Conservation (phyloP, 2,113 vertebrate genomes). For the Ammodytes dubius region DNA sequence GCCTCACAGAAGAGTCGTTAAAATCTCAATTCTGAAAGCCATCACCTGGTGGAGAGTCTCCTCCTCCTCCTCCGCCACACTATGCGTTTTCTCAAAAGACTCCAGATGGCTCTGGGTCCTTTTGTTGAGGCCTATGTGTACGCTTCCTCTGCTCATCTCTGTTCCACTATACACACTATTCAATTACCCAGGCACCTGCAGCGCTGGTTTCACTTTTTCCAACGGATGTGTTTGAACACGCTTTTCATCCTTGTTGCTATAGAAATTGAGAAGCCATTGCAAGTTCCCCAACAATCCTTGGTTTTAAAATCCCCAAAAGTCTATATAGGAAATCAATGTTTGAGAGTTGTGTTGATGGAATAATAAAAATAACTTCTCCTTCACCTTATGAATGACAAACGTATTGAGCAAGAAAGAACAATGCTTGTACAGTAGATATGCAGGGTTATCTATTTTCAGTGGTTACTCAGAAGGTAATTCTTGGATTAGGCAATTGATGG, state of each 20-base stretch:
- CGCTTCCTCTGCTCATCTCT: slow-evolving; percentile 62
- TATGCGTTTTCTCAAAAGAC: slow-evolving; percentile 70
- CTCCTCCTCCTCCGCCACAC: slow-evolving; percentile 27
- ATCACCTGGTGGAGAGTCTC: slow-evolving; percentile 60
- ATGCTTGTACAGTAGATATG: background rate
- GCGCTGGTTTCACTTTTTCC: slow-evolving; percentile 47
- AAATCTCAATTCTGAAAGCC: slow-evolving; percentile 49
- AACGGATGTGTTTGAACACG: slow-evolving; percentile 44
- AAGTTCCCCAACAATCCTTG: background rate
- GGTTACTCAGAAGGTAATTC: slow-evolving; percentile 54
- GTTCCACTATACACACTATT: slow-evolving; percentile 60
- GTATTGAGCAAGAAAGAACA: slow-evolving; percentile 39
- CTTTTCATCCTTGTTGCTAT: slow-evolving; percentile 45
- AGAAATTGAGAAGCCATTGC: slow-evolving; percentile 54
- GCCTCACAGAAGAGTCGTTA: slow-evolving; percentile 36
- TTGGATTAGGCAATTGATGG: slow-evolving; percentile 57
- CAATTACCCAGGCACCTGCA: slow-evolving; percentile 72
- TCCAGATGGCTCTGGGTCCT: slow-evolving; percentile 75
- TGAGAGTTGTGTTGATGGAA: slow-evolving; percentile 9
- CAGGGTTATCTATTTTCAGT: slow-evolving; percentile 17
- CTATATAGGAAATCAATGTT: slow-evolving; percentile 19
- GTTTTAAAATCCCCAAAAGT: slow-evolving; percentile 45
- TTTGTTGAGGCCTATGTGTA: slow-evolving; percentile 65
- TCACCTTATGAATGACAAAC: slow-evolving; percentile 44
- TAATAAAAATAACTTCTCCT: slow-evolving; percentile 12